A percentile compares a stretch with the other conserved stretches of the same genome.
Evolutionary conservation across 1,140 invertebrate genomes (phyloP).

Genomic region (Dendrolimus punctatus): DNA sequence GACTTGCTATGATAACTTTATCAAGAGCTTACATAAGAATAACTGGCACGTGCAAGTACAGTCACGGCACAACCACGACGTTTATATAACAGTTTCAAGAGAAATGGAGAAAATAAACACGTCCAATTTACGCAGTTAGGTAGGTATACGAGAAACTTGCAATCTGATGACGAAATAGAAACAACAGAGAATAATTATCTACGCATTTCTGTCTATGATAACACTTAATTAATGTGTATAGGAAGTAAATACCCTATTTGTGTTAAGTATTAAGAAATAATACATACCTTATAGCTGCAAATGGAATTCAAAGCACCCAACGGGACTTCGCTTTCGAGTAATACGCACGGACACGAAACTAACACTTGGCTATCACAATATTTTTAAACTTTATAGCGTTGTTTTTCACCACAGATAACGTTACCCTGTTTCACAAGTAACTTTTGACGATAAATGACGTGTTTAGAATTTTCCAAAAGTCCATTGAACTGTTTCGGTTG

Average conservation of each 20-base stretch:
- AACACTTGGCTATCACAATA: constrained; percentile 56
- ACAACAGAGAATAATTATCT: constrained; percentile 12
- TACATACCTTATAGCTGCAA: constrained; percentile 57
- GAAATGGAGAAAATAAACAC: constrained; percentile 9
- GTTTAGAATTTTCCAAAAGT: constrained; percentile 67
- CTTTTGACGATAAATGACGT: constrained; percentile 51
- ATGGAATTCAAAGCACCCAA: constrained; percentile 40
- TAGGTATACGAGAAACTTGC: constrained; percentile 8
- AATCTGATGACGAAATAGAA: constrained; percentile 21
- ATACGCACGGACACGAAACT: constrained; percentile 58
- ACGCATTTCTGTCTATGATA: no score
- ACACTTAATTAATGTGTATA: no score
- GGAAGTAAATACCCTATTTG: no score
- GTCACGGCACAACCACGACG: constrained; percentile 10
- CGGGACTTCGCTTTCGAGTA: constrained; percentile 48
- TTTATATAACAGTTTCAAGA: constrained; percentile 13
- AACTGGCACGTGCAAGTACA: constrained; percentile 15
- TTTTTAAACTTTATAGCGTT: constrained; percentile 38
- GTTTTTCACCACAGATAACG: constrained; percentile 52
- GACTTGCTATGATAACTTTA: constrained; percentile 20
- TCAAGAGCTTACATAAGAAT: constrained; percentile 27
- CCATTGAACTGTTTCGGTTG: constrained; percentile 71
- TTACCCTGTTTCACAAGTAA: constrained; percentile 45
- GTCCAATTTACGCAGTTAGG: constrained; percentile 44
- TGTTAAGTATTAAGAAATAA: constrained; percentile 1